Percentiles rank a stretch among this genome's conserved stretches.
Conservation (phyloP, 2,888 invertebrate species). For the Didymodactylos carnosus region DNA sequence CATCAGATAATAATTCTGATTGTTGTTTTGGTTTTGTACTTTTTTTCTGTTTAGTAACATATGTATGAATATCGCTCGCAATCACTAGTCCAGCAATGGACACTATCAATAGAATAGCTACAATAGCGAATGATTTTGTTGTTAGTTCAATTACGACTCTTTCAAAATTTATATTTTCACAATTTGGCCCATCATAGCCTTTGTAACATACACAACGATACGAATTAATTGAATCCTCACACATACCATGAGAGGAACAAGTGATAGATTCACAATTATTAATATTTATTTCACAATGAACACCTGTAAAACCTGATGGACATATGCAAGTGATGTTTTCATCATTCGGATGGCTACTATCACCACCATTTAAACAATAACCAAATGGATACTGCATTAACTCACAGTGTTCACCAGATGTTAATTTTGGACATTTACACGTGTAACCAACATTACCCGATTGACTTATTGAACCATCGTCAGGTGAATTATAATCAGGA, state of each 20-base stretch:
- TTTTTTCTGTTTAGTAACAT: background rate
- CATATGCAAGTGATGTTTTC: background rate
- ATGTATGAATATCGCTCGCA: background rate
- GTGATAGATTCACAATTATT: background rate
- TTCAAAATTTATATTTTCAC: background rate
- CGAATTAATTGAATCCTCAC: background rate
- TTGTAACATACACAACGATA: background rate
- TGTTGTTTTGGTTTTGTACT: background rate
- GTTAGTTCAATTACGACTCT: background rate
- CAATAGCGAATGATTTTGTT: background rate
- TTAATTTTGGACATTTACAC: background rate
- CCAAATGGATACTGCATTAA: background rate
- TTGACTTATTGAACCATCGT: background rate
- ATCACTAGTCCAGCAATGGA: background rate
- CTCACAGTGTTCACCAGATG: background rate
- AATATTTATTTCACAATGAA: background rate
- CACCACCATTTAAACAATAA: background rate
- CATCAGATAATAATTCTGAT: background rate
- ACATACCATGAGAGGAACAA: background rate
- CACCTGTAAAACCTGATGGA: background rate
- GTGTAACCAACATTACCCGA: background rate
- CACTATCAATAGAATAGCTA: background rate
- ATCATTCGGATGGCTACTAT: background rate
- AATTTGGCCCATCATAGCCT: background rate
- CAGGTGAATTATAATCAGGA: background rate